Percentiles rank a stretch among this genome's conserved stretches.
These are phyloP conservation scores for Mixornis gularis DNA, from an alignment of 2,113 vertebrate species.

Conservation along the genomic window DNA sequence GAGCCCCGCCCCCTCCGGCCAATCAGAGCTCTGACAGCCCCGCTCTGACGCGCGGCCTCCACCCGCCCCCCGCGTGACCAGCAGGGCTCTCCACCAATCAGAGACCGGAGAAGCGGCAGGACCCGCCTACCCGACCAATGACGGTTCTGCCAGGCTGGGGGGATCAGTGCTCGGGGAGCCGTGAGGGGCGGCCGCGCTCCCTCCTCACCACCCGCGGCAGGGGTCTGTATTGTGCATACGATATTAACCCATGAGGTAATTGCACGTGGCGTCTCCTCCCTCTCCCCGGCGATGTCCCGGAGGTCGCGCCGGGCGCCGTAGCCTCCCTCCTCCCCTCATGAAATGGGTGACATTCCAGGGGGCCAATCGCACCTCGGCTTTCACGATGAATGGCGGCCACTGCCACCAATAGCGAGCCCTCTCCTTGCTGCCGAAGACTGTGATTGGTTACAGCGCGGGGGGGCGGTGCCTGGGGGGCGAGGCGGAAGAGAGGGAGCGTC, in stretches of 20 bases:
- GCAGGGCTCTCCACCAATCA: rapidly evolving
- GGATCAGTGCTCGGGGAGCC: rapidly evolving
- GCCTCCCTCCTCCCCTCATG: rapidly evolving
- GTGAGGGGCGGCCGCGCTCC: too few species aligned
- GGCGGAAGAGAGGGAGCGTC: neutral
- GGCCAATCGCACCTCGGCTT: neutral
- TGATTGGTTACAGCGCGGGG: neutral
- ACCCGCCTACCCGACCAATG: neutral
- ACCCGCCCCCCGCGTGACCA: neutral
- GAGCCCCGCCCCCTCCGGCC: neutral
- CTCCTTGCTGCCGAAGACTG: rapidly evolving
- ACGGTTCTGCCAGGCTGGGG: neutral
- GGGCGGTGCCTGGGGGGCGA: neutral
- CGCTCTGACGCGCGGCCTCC: slow-evolving; percentile 3
- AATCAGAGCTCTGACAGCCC: neutral
- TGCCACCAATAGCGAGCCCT: rapidly evolving
- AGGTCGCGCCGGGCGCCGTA: neutral
- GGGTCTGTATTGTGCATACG: neutral
- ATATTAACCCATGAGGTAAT: neutral
- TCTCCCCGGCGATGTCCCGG: rapidly evolving
- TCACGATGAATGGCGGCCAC: rapidly evolving
- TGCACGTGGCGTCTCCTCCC: neutral
- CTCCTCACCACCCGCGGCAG: neutral
- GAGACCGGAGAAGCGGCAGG: rapidly evolving
- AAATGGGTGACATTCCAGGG: rapidly evolving